These are phyloP conservation scores for Erannis defoliaria DNA, from an alignment of 2,888 invertebrate genomes.

Conservation along the genomic window DNA sequence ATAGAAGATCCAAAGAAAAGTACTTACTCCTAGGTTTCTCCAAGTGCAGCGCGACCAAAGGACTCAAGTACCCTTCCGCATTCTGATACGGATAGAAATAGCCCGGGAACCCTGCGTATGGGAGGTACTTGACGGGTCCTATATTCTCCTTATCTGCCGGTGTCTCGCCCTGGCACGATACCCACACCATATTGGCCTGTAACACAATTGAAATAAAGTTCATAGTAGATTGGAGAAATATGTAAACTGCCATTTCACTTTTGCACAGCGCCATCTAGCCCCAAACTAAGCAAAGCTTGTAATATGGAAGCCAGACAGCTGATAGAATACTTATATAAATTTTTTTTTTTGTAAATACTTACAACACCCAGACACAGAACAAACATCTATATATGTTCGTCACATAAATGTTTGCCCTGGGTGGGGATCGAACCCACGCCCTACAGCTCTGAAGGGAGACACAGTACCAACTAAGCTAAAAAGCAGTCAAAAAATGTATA, in stretches of 20 bases:
- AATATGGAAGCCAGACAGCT: no score
- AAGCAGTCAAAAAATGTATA: no score
- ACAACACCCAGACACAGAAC: no score
- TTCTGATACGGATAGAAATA: conserved; percentile 96
- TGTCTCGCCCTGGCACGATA: conserved; percentile 97
- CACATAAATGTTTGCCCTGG: no score
- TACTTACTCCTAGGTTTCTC: conserved; percentile 92
- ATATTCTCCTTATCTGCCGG: conserved; percentile 97
- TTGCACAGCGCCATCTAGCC: no score
- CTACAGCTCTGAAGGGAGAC: no score
- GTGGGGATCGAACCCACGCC: no score
- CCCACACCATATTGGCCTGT: conserved; percentile 90
- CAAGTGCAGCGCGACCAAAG: conserved; percentile 94
- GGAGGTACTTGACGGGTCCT: conserved; percentile 93
- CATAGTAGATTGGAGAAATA: neutral
- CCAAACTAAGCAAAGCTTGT: no score
- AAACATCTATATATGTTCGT: no score
- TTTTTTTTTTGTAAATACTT: no score
- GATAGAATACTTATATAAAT: no score
- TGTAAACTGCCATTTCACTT: neutral
- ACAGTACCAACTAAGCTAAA: no score
- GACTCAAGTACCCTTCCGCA: conserved; percentile 95
- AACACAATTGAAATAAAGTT: neutral
- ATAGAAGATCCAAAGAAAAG: conserved; percentile 22
- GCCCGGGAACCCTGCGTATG: conserved; percentile 93